Conservation (phyloP, 2,113 vertebrate genomes). For the Rhinopithecus roxellana region DNA sequence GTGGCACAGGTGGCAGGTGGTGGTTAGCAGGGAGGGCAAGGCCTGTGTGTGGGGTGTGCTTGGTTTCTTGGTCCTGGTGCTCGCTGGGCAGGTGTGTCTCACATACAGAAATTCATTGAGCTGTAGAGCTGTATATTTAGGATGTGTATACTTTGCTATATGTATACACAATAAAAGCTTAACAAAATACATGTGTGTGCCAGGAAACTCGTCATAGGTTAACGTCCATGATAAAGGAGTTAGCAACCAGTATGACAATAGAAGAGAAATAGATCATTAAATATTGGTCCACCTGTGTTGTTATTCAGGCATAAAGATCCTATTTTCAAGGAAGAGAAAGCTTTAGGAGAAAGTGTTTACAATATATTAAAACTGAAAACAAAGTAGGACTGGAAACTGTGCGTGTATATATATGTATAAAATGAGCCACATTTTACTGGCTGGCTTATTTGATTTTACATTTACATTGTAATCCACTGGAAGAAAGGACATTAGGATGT, state of each 20-base stretch:
- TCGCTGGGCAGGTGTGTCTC: rapidly evolving
- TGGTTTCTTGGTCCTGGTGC: background rate
- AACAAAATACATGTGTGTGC: rapidly evolving
- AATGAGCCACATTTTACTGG: background rate
- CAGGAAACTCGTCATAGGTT: background rate
- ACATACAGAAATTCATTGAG: background rate
- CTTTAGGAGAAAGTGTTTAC: background rate
- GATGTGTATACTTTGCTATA: rapidly evolving
- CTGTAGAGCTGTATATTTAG: background rate
- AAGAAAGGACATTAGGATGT: too few relatives aligned
- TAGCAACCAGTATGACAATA: rapidly evolving
- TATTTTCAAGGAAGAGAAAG: background rate
- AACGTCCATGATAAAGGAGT: rapidly evolving
- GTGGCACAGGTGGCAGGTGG: rapidly evolving
- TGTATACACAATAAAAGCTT: background rate
- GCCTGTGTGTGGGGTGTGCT: rapidly evolving
- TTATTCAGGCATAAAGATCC: background rate
- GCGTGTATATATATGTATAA: rapidly evolving
- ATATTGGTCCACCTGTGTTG: rapidly evolving
- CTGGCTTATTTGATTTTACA: background rate
- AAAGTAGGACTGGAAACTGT: background rate
- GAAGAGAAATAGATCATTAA: rapidly evolving
- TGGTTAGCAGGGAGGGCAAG: background rate
- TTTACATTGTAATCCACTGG: background rate
- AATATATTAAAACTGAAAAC: too few relatives aligned